Conservation (phyloP, 2,797 vertebrate species). For the Platyrinchus mystaceus region DNA sequence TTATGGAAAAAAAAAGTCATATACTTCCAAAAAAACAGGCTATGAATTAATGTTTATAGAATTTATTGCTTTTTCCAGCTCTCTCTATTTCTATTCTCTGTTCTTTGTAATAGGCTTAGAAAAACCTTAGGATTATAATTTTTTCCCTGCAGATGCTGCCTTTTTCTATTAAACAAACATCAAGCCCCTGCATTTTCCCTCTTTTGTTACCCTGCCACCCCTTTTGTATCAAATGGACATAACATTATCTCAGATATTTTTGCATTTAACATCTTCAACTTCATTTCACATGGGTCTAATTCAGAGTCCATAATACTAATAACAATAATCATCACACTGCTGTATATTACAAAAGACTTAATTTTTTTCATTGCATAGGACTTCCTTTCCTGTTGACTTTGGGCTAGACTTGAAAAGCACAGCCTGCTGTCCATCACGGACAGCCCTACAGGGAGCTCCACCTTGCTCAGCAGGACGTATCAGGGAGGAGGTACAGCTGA, state of each 20-base stretch:
- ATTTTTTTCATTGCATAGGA: neutral
- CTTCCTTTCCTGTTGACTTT: neutral
- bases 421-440: neutral
- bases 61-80: conserved; percentile 70
- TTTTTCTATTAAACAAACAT: conserved; percentile 66
- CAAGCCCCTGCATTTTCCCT: neutral
- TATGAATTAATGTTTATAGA: conserved; percentile 74
- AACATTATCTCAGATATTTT: neutral
- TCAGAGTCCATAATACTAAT: neutral
- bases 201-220: neutral
- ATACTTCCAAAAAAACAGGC: conserved; percentile 58
- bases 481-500: neutral
- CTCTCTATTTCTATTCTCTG: conserved; percentile 35
- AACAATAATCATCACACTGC: neutral
- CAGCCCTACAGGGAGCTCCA: neutral
- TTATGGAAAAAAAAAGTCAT: conserved; percentile 52
- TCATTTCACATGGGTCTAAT: neutral
- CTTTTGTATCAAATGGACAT: conserved; percentile 1
- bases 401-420: neutral
- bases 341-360: neutral
- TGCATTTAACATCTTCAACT: neutral
- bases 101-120: conserved; percentile 49
- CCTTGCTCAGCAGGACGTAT: neutral
- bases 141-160: conserved; percentile 53
- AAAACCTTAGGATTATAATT: conserved; percentile 46